Evolutionary conservation across 2,797 vertebrate genomes (phyloP), one percentile per base, ranked within the genome.

Genomic region (Galagoides demidoff): DNA sequence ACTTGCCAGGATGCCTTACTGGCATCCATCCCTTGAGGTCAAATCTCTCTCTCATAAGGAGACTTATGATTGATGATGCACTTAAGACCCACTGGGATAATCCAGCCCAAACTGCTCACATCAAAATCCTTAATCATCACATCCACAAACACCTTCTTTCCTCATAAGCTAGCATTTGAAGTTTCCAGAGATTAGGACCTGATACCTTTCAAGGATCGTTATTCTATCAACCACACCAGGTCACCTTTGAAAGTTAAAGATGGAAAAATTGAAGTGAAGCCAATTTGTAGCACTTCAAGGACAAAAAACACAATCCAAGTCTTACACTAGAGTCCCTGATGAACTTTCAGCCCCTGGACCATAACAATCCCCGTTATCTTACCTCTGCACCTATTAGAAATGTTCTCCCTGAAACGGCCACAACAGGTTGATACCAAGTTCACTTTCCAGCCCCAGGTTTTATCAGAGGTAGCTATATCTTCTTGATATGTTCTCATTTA

Each of bases 281-380:
- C 27, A 64, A 85, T 55, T 52, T 90, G 34, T 64, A 71, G 77
- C 61, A 89, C 5, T 64, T 85, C 29, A 83, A 55, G 27, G 61
- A 79, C 55, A 64, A 86, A 95, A 74, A 20, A 79, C 22, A 85
- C 92, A 94, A 88, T 9, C 19, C 3, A 84, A 20, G 57, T 81
- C 22, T 20, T 52, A 23, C 49, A 66, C n/a, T 78, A 25, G 5
- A 81, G 34, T 71, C 23, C 39, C 74, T 79, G 8, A 43, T 64
- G 25, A 70, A 78, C 27, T 63, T 88, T 59, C 52, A 25, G 19
- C 9, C 12, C 16, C 17, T 59, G 55, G 8, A 12, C 9, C 73
- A 49, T 25, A 79, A 29, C 7, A 89, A 57, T 52, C 63, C 11
- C 37, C 6, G 31, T 87, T 39, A 79, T 79, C 39, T 84, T 7